phyloP scores from a whole-genome alignment of 37 sponge, comb jelly and placozoan species.

The Chondrilla cf. caribensis region DNA sequence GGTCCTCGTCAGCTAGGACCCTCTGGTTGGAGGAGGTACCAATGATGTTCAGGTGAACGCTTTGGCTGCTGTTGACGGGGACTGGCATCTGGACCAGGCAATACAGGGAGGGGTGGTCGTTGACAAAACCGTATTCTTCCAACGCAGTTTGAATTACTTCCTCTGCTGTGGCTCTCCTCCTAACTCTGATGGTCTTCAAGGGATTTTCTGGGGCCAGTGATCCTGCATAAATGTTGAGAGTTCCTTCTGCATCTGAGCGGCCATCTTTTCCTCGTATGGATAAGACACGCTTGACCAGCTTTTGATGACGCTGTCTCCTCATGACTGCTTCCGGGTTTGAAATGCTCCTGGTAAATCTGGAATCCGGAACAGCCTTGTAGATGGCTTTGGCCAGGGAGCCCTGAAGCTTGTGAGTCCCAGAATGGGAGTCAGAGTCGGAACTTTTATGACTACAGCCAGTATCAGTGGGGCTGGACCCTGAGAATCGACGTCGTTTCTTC shows the following conservation, averaged over 20 bases:
- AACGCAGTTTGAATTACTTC: conserved; percentile 55
- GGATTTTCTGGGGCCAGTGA: conserved; percentile 60
- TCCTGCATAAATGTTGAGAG: conserved; percentile 59
- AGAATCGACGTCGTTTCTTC: not conserved
- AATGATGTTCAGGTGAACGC: conserved; percentile 32
- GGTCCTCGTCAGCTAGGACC: conserved; percentile 39
- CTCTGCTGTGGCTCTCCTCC: conserved; percentile 30
- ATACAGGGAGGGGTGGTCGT: conserved; percentile 49
- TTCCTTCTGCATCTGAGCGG: conserved; percentile 14
- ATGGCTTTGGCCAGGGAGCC: conserved; percentile 42
- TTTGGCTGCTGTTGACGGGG: conserved; percentile 1
- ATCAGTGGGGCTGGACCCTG: not conserved
- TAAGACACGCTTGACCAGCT: conserved; percentile 31
- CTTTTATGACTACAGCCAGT: not conserved
- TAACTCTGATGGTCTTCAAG: conserved; percentile 59
- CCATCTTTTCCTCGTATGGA: conserved; percentile 11
- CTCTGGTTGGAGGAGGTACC: conserved; percentile 28
- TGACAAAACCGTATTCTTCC: conserved; percentile 49
- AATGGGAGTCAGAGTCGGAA: not conserved
- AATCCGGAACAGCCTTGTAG: conserved; percentile 50
- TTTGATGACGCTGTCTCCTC: conserved; percentile 50
- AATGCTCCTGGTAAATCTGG: conserved; percentile 67
- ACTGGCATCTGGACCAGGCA: conserved; percentile 60
- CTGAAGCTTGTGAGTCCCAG: not conserved
- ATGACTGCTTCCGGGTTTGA: conserved; percentile 74